Percentiles rank a stretch among this genome's conserved stretches.
Evolutionary conservation across 2,888 invertebrate species (phyloP).

Genomic region (Oxyscelio sp.): DNA sequence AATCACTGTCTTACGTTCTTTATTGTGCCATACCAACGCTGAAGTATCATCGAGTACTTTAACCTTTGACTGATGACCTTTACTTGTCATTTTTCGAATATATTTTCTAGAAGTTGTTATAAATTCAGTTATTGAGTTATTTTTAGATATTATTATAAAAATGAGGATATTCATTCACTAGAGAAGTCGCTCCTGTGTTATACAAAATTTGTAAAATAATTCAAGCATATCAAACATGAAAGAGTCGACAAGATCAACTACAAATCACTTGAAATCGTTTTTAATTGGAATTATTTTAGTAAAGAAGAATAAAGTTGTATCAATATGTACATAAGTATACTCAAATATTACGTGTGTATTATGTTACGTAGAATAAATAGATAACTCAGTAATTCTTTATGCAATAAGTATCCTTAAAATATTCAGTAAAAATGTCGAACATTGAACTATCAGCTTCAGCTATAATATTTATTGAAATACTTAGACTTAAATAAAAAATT

Average conservation of each 20-base stretch:
- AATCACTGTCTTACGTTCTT: constrained; percentile 78
- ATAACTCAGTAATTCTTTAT: constrained; percentile 55
- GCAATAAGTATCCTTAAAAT: constrained; percentile 48
- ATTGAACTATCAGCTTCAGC: constrained; percentile 41
- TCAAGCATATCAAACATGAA: no score
- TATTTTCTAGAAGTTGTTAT: no score
- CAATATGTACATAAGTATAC: background rate
- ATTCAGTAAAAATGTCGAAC: constrained; percentile 50
- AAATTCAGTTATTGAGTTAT: no score
- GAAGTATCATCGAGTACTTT: constrained; percentile 32
- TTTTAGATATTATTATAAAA: no score
- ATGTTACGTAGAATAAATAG: constrained; percentile 33
- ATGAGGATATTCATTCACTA: no score
- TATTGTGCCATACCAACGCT: constrained; percentile 58
- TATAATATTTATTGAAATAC: constrained; percentile 59
- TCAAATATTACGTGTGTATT: constrained; percentile 42
- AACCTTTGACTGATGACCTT: constrained; percentile 14
- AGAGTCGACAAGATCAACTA: no score
- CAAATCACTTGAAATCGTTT: no score
- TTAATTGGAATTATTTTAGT: no score
- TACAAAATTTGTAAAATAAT: no score
- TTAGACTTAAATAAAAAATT: constrained; percentile 50
- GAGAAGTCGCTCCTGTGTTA: no score
- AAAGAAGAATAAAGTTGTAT: no score
- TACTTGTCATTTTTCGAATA: no score